Percentiles rank a stretch among this genome's conserved stretches.
Evolutionary conservation across 2,797 vertebrate genomes (phyloP).

Genomic region (Pseudopleuronectes americanus): DNA sequence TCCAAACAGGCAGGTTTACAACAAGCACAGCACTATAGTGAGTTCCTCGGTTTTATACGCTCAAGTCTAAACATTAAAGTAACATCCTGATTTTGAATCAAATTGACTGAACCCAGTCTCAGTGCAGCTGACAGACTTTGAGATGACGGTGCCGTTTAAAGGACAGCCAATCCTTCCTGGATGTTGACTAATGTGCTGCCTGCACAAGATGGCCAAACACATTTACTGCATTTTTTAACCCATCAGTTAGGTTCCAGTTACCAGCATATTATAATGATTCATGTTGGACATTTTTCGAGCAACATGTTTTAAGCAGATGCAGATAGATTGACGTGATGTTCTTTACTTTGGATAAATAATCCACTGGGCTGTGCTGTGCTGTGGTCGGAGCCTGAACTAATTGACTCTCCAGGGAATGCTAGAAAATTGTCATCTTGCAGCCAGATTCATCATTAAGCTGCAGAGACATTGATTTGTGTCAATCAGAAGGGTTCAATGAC

Average conservation of each 20-base stretch:
- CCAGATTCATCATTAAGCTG: slow-evolving; percentile 59
- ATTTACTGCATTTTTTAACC: slow-evolving; percentile 28
- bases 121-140: too few species aligned
- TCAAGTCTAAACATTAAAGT: too few species aligned
- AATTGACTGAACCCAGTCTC: too few species aligned
- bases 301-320: slow-evolving; percentile 32
- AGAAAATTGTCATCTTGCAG: slow-evolving; percentile 44
- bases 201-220: neutral
- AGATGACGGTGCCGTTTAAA: too few species aligned
- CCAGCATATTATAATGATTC: neutral
- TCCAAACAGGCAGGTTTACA: too few species aligned
- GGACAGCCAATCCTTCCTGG: neutral
- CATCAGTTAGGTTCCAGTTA: slow-evolving; percentile 19
- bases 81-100: too few species aligned
- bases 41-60: too few species aligned
- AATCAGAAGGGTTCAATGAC: slow-evolving; percentile 59
- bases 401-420: slow-evolving; percentile 56
- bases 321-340: slow-evolving; percentile 52
- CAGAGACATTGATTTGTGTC: slow-evolving; percentile 61
- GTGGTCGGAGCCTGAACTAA: slow-evolving; percentile 47
- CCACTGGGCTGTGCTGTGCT: slow-evolving; percentile 26
- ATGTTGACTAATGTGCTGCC: slow-evolving; percentile 11
- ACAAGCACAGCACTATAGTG: too few species aligned
- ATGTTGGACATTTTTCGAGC: slow-evolving; percentile 1
- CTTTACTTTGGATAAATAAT: slow-evolving; percentile 30